Evolutionary conservation across 2,113 vertebrate species (phyloP), one percentile per base, ranked within the genome.

Genomic region (Hiodon alosoides): DNA sequence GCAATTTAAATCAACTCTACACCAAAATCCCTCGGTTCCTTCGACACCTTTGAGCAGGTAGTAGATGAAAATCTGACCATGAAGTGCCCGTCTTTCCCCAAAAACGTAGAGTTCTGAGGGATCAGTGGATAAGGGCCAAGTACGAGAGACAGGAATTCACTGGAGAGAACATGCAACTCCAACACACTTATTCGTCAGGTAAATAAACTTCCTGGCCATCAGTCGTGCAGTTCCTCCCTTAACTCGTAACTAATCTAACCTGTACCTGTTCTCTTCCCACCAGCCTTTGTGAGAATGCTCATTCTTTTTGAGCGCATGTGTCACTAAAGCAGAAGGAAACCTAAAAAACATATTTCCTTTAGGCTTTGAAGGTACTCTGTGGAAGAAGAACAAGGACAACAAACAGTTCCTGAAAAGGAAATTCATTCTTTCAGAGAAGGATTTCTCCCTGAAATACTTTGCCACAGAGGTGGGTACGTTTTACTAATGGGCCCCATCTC

Each of bases 111-210:
- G 90, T 95, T 65, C 89, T 98, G 79, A 93, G 82, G 81, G 93
- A 97, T 73, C 94, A 98, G 71, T 97, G 96, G 96, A 97, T 96
- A 83, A 90, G 92, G 85, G 94, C 96, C 68, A 98, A 98, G 84
- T 98, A 98, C 50, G 93, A 97, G 81, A 89, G 94, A 73, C 84
- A 75, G 80, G 95, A 98, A 77, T 98, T 97, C 87, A 89, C 86
- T 69, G 92, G 90, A 68, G 86, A 90, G 57, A 89, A 73, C 77
- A 86, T 87, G 82, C 86, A 84, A 74, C 85, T 85, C 14, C 89
- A 88, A 1, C 50, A 87, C 50, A 72, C 84, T 47, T 90, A 91
- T 74, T 87, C 81, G 61, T 91, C 91, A 92, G 96, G 95, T 96
- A 89, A 89, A 71, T 11, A 10, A 50, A 11, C 16, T 7, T 8